Percentiles rank a stretch among this genome's conserved stretches.
phyloP scores from a whole-genome alignment of 92 coral and sea anemone genomes.

The Pocillopora grandis region DNA sequence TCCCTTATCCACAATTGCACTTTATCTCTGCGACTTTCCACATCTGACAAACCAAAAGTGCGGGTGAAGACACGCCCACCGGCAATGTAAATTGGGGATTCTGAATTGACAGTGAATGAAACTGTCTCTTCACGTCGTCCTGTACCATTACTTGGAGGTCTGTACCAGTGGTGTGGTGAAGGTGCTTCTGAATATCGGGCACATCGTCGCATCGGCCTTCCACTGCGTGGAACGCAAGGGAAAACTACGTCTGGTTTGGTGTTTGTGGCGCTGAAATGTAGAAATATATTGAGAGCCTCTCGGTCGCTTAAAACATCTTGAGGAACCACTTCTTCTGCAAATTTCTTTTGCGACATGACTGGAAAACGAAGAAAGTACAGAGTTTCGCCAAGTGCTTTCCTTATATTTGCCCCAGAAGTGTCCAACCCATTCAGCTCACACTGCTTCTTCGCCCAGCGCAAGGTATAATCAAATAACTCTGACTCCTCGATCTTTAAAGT shows the following conservation, averaged over 20 bases:
- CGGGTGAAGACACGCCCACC: constrained; percentile 66
- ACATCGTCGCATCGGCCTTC: constrained; percentile 57
- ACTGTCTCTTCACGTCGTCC: constrained; percentile 64
- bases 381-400: constrained; percentile 64
- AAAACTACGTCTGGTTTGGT: constrained; percentile 52
- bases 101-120: constrained; percentile 46
- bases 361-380: constrained; percentile 62
- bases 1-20: constrained; percentile 40
- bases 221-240: constrained; percentile 53
- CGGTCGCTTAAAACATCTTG: constrained; percentile 61
- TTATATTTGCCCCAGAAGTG: constrained; percentile 50
- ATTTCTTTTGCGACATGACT: constrained; percentile 65
- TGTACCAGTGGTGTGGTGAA: constrained; percentile 63
- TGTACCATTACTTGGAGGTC: constrained; percentile 57
- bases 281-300: constrained; percentile 65
- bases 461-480: constrained; percentile 56
- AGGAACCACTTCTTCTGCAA: constrained; percentile 71
- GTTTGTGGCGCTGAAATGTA: constrained; percentile 42
- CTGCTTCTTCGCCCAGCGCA: constrained; percentile 62
- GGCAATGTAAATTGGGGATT: constrained; percentile 58
- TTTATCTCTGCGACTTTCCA: constrained; percentile 35
- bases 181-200: constrained; percentile 62
- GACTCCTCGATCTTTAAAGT: constrained; percentile 55
- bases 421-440: constrained; percentile 48
- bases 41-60: constrained; percentile 41